Percentiles rank a stretch among this genome's conserved stretches.
Evolutionary conservation across 2,888 invertebrate genomes (phyloP).

Genomic region (Zhuqinia jingwanae): DNA sequence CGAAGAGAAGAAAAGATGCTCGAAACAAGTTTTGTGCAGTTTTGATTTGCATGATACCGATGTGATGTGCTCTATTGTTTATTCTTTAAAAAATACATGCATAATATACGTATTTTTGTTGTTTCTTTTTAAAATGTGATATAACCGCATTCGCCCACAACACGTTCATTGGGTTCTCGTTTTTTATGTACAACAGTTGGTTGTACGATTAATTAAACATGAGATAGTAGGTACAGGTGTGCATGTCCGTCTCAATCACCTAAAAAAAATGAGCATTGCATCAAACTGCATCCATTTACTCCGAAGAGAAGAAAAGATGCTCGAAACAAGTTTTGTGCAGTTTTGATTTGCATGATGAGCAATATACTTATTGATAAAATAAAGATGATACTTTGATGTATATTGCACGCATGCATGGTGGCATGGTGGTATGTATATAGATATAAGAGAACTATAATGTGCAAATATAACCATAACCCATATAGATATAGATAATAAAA

Average conservation of each 20-base stretch:
- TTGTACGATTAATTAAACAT: conserved; percentile 44
- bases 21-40: conserved; percentile 28
- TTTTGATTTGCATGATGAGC: conserved; percentile 7
- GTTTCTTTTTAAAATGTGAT: neutral
- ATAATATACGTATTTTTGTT: conserved; percentile 26
- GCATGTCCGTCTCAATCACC: neutral
- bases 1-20: neutral
- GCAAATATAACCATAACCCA: neutral
- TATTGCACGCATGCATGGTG: too few species aligned
- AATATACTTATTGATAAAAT: neutral
- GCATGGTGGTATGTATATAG: too few species aligned
- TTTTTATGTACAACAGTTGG: conserved; percentile 2
- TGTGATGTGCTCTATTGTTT: neutral
- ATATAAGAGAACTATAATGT: too few species aligned
- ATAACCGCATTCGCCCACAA: conserved; percentile 29
- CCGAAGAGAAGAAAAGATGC: neutral
- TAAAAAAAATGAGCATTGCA: neutral
- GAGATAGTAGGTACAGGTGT: neutral
- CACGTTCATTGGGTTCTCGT: neutral
- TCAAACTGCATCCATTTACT: neutral
- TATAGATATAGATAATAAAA: neutral
- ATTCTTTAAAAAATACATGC: neutral
- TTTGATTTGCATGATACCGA: conserved; percentile 21
- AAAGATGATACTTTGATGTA: neutral
- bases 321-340: conserved; percentile 29